Percentiles rank a stretch among this genome's conserved stretches.
Evolutionary conservation across 2,113 vertebrate genomes (phyloP).

Genomic region (Oreocharis arfaki): DNA sequence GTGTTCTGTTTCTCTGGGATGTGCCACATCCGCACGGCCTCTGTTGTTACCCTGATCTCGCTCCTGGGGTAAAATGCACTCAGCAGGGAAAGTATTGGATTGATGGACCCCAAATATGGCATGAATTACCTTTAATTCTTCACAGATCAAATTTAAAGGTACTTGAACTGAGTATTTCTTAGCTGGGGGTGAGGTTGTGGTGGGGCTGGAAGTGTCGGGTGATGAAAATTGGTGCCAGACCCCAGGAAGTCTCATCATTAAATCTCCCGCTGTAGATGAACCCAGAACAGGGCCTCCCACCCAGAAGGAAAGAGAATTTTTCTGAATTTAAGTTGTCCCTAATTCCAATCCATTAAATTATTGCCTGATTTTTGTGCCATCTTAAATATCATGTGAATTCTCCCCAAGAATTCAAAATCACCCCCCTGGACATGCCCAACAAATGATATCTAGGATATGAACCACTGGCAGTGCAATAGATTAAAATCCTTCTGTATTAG

Average conservation of each 20-base stretch:
- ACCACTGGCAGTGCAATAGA: not conserved
- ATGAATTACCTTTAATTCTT: not conserved
- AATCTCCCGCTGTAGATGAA: accelerated
- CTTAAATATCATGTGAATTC: not conserved
- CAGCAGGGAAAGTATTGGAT: not conserved
- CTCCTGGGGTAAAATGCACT: not conserved
- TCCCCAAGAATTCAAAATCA: not conserved
- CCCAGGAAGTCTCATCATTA: not conserved
- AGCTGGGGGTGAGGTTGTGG: not conserved
- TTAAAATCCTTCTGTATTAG: not conserved
- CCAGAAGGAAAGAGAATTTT: not conserved
- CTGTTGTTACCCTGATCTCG: not conserved
- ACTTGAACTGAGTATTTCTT: not conserved
- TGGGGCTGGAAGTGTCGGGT: not conserved
- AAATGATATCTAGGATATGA: not conserved
- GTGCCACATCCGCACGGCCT: not conserved
- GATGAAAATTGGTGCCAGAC: not conserved
- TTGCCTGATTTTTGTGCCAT: not conserved
- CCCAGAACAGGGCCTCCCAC: not conserved
- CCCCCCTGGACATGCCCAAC: accelerated
- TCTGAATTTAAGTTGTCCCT: not conserved
- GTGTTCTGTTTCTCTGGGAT: not conserved
- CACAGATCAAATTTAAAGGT: not conserved
- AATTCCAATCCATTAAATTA: not conserved
- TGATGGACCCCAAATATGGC: not conserved